Percentiles rank a stretch among this genome's conserved stretches.
These are phyloP conservation scores for Petaurus breviceps DNA, from an alignment of 2,113 vertebrate genomes.

Conservation along the genomic window DNA sequence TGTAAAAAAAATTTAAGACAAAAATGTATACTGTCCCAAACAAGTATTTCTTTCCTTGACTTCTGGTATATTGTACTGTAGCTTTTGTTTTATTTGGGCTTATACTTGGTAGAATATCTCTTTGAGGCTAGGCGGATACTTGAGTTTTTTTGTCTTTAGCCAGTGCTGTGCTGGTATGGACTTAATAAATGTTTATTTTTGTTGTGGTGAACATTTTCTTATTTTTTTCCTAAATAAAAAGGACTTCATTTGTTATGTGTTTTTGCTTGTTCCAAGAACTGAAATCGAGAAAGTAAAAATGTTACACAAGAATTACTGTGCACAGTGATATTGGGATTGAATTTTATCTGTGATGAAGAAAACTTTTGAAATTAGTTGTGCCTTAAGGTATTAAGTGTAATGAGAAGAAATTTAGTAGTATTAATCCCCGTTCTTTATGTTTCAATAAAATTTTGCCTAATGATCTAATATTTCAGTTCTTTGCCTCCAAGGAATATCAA, in stretches of 20 bases:
- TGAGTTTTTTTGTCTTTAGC: background rate
- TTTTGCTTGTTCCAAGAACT: conserved; percentile 20
- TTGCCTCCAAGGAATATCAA: conserved; percentile 27
- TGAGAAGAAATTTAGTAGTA: conserved; percentile 2
- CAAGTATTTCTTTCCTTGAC: background rate
- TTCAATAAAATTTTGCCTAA: conserved; percentile 49
- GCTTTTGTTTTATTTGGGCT: background rate
- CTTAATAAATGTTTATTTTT: background rate
- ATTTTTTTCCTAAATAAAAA: background rate
- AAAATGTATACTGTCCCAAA: background rate
- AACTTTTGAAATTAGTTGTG: conserved; percentile 13
- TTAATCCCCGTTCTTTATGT: conserved; percentile 66
- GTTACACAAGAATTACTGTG: background rate
- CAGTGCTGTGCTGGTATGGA: background rate
- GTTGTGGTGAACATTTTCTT: background rate
- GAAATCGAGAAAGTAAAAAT: background rate
- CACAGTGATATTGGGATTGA: background rate
- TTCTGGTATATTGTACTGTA: background rate
- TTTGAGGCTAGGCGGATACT: background rate
- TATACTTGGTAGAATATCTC: background rate
- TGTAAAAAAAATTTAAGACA: background rate
- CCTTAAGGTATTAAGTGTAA: conserved; percentile 9
- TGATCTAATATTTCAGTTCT: conserved; percentile 12
- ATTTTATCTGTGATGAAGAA: background rate
- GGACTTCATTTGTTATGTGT: background rate